Base-by-base conservation (phyloP, 2,797 vertebrate genomes). In the Catamblyrhynchus diadema region DNA sequence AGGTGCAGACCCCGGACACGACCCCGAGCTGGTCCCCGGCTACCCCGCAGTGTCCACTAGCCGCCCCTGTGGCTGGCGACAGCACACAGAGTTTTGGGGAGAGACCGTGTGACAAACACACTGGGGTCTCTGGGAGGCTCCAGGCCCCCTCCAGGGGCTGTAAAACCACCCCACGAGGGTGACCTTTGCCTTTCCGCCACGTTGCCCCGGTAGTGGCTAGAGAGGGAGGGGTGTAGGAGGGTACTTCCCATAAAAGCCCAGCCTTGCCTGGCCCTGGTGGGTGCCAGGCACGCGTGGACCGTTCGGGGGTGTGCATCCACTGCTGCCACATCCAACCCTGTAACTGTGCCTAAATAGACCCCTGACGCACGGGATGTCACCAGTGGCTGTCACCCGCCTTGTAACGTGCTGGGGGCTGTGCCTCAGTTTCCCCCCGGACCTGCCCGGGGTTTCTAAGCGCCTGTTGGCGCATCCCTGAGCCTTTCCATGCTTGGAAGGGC, bases 401-500 rank as follows among this genome's bases (percentile, higher is more conserved):
- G 42, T 30, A n/a, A n/a, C 33, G 21, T 27, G 28, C 1, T 3
- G 15, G 9, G 8, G 12, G 4, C 4, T 2, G 67, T 66, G 79
- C 87, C 39, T 80, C 70, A n/a, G 45, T 54, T 72, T 79, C 30
- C 54, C 41, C 50, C 6, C 12, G 17, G 30, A 14, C 10, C 16
- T 14, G 12, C 15, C 28, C 4, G 7, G 15, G 20, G 4, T 30
- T 37, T 25, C 0, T 6, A 5, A 14, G 21, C 0, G 3, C 23
- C 19, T 19, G 3, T 12, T 23, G 45, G 23, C 2, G 6, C n/a
- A 47, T 9, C 19, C 25, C 23, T 2, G 19, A 41, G 41, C 12
- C 23, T n/a, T 51, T 10, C 30, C 32, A 1, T 1, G 4, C 25
- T 24, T 1, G 9, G 17, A 16, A 30, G 7, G 3, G 14, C 51